Base-by-base conservation (phyloP, 2,113 vertebrate genomes). In the Camelus dromedarius region DNA sequence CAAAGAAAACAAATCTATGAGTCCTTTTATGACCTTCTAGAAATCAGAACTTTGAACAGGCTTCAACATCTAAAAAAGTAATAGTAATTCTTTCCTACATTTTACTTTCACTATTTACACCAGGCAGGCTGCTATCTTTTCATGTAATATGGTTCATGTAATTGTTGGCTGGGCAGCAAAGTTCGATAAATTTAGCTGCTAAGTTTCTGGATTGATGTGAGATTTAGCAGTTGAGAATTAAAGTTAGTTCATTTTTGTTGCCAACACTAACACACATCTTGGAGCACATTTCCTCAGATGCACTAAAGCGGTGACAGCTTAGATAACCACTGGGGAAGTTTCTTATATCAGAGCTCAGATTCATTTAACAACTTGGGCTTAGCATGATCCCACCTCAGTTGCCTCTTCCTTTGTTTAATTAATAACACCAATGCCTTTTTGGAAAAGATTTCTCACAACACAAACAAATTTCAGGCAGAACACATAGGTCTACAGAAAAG, bases 401-500 rank as follows among this genome's bases (percentile, higher is more conserved):
- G 5, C 88, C 20, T 97, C 84, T 97, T 93, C 60, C 20, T 85
- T 96, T 80, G 92, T 93, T 97, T 97, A 97, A 97, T 84, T 81
- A 97, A 88, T 92, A 97, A 89, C 91, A 89, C 14, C 35, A 81
- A 62, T 97, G 83, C 90, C 69, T 93, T 90, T 96, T 87, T 18
- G 16, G 96, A 24, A 48, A 77, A 69, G n/a, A 42, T 95, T 96
- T 94, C 66, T 80, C 2, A 5, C 87, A 42, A 97, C 97, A 97
- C 92, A 94, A 97, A 96, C 91, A 75, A 26, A 86, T 96, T 91
- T 89, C 46, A 96, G 32, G 0, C 0, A 89, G 70, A 97, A 80
- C 0, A 0, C 26, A 70, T 48, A 95, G 35, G 96, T 73, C 19
- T 77, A 76, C 6, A 70, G 12, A 48, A 91, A 22, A 38, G 83